A percentile compares a stretch with the other conserved stretches of the same genome.
phyloP scores from a whole-genome alignment of 2,888 invertebrate species.

The Hedychridium roseum region DNA sequence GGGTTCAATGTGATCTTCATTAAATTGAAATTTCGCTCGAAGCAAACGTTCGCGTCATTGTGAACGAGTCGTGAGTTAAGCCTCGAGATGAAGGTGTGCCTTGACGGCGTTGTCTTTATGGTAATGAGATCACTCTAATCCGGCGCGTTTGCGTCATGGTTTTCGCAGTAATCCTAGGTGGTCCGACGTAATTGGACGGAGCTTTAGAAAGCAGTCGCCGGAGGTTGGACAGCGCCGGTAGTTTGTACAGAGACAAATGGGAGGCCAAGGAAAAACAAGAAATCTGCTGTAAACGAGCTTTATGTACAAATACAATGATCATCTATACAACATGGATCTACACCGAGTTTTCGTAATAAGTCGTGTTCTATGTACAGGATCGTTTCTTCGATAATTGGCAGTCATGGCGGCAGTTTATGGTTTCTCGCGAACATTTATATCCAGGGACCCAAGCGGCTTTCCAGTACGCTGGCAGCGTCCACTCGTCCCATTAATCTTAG shows the following conservation, averaged over 20 bases:
- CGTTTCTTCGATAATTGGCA: constrained; percentile 18
- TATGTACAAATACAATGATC: constrained; percentile 45
- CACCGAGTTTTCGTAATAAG: constrained; percentile 26
- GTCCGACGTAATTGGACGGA: too few species aligned
- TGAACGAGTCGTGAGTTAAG: too few species aligned
- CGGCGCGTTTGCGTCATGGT: too few species aligned
- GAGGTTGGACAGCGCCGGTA: neutral
- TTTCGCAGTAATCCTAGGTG: too few species aligned
- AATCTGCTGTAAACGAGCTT: constrained; percentile 44
- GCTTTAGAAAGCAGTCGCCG: too few species aligned
- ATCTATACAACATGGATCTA: constrained; percentile 36
- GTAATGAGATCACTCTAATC: too few species aligned
- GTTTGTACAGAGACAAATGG: neutral
- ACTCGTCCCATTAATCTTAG: constrained; percentile 84
- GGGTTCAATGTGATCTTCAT: too few species aligned
- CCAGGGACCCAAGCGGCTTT: constrained; percentile 61
- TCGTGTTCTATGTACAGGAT: constrained; percentile 40
- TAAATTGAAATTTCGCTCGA: too few species aligned
- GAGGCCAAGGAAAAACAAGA: neutral
- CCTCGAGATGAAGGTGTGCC: too few species aligned
- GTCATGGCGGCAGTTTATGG: constrained; percentile 9
- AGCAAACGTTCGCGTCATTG: too few species aligned
- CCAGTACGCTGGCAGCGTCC: constrained; percentile 82
- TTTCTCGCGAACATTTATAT: constrained; percentile 30
- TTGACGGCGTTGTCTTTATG: too few species aligned